A percentile compares a stretch with the other conserved stretches of the same genome.
Conservation (phyloP, 2,797 vertebrate species). For the Gallinago solitaria region DNA sequence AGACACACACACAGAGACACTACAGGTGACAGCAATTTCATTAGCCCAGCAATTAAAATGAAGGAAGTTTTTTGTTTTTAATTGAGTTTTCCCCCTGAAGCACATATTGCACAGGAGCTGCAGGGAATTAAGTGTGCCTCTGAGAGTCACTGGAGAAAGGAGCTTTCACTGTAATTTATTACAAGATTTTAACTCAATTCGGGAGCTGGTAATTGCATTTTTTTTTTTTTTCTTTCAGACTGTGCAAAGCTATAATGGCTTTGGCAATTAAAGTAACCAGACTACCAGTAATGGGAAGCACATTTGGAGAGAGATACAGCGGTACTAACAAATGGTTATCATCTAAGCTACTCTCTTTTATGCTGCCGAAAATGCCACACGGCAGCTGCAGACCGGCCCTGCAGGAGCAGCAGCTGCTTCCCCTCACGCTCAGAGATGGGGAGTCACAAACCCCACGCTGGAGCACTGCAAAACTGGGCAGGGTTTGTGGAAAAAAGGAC, state of each 20-base stretch:
- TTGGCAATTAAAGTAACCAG: constrained; percentile 30
- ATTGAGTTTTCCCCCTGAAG: constrained; percentile 15
- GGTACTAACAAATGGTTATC: accelerated
- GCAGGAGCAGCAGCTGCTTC: neutral
- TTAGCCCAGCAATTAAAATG: constrained; percentile 21
- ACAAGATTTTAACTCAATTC: constrained; percentile 31
- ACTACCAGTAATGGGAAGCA: neutral
- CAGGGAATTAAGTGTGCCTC: neutral
- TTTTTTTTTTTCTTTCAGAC: neutral
- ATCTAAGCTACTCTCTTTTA: neutral
- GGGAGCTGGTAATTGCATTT: constrained; percentile 24
- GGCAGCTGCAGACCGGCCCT: accelerated
- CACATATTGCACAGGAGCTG: neutral
- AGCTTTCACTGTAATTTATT: constrained; percentile 18
- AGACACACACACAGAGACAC: accelerated
- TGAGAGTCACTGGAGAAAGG: neutral
- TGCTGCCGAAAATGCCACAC: accelerated
- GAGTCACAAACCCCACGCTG: accelerated
- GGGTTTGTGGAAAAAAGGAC: neutral
- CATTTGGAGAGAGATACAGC: neutral
- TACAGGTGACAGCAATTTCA: neutral
- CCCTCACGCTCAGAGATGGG: accelerated
- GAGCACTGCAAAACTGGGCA: neutral
- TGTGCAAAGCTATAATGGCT: constrained; percentile 10
- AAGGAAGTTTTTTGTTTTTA: constrained; percentile 9